phyloP scores from a whole-genome alignment of 2,113 vertebrate genomes.

The Mesoclemmys tuberculata region DNA sequence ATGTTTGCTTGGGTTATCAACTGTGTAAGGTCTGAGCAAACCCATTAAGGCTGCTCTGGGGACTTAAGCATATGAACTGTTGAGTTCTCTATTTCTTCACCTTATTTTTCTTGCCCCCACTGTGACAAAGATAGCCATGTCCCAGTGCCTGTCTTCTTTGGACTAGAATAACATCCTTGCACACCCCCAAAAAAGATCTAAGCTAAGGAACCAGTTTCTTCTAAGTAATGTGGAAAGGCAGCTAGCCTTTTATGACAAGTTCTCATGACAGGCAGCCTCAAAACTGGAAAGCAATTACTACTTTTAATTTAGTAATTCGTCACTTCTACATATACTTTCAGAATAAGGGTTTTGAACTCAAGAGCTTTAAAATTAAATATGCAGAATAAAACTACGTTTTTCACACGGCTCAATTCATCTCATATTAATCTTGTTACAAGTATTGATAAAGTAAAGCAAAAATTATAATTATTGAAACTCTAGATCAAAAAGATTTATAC shows the following conservation, averaged over 20 bases:
- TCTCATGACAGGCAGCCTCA: background rate
- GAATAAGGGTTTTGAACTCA: background rate
- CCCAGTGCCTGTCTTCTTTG: background rate
- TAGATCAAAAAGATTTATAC: background rate
- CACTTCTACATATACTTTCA: background rate
- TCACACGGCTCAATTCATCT: background rate
- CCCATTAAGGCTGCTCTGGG: rapidly evolving
- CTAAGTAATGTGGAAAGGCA: background rate
- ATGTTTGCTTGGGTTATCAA: rapidly evolving
- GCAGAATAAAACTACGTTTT: background rate
- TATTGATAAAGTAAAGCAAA: background rate
- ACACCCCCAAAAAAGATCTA: background rate
- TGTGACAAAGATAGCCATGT: background rate
- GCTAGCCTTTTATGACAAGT: background rate
- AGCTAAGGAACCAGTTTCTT: background rate
- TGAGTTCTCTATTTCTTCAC: background rate
- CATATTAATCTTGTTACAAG: background rate
- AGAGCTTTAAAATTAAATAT: background rate
- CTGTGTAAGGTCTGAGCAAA: background rate
- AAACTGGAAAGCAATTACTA: background rate
- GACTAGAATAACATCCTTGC: background rate
- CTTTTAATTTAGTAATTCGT: background rate
- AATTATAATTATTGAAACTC: background rate
- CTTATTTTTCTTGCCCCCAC: background rate
- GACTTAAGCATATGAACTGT: background rate